Percentiles rank a stretch among this genome's conserved stretches.
Conservation (phyloP, 2,797 vertebrate genomes). For the Clarias laeviceps region DNA sequence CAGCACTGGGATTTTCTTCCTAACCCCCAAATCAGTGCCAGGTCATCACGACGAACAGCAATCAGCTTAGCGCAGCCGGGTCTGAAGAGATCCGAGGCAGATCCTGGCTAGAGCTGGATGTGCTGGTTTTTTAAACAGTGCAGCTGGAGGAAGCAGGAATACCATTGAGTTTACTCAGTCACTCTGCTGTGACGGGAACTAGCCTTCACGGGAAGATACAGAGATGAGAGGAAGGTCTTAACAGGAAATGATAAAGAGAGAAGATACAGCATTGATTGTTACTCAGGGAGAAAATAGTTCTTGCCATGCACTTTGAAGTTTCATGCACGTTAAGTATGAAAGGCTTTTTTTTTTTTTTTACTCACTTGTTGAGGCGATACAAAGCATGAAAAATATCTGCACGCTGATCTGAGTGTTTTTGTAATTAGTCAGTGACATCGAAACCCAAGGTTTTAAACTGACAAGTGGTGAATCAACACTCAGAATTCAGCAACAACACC, state of each 20-base stretch:
- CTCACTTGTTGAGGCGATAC: neutral
- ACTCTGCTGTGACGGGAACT: conserved; percentile 26
- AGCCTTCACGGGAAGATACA: conserved; percentile 37
- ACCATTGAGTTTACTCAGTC: conserved; percentile 33
- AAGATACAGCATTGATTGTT: conserved; percentile 10
- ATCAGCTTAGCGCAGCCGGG: conserved; percentile 22
- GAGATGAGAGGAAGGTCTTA: conserved; percentile 31
- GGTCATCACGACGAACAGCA: conserved; percentile 25
- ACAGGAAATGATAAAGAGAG: conserved; percentile 21
- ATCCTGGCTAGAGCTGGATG: conserved; percentile 17
- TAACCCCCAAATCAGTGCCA: conserved; percentile 30
- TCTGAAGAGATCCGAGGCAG: conserved; percentile 22
- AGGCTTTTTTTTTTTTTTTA: neutral
- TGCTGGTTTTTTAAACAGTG: conserved; percentile 19
- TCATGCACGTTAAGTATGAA: neutral
- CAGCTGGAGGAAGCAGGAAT: conserved; percentile 29
- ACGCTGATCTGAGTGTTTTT: neutral
- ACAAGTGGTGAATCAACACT: neutral
- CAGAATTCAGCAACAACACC: neutral
- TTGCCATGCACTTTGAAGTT: neutral
- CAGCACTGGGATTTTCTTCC: conserved; percentile 10
- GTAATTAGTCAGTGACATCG: neutral
- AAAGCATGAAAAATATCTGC: neutral
- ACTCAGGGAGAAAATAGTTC: conserved; percentile 21
- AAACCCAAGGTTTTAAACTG: neutral